Conservation (phyloP, 2,888 invertebrate genomes). For the Isotomurus palustris region DNA sequence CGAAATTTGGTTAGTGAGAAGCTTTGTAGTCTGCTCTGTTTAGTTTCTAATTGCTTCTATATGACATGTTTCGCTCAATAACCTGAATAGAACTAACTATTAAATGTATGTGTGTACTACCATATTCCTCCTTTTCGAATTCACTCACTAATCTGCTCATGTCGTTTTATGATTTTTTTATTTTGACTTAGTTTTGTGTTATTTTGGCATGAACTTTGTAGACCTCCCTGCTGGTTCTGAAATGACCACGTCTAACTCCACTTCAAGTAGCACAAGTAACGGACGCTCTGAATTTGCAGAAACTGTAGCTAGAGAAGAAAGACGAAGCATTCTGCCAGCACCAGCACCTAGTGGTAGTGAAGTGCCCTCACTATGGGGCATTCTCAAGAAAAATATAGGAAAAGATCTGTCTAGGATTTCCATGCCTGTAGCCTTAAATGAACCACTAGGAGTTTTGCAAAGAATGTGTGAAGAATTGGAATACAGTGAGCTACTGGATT, state of each 20-base stretch:
- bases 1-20: conserved; percentile 43
- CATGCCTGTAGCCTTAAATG: conserved; percentile 72
- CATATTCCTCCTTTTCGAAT: not conserved
- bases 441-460: conserved; percentile 74
- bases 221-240: conserved; percentile 27
- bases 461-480: conserved; percentile 77
- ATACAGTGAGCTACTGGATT: conserved; percentile 73
- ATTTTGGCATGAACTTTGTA: conserved; percentile 30
- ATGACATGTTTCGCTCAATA: too few relatives aligned
- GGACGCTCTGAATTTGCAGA: conserved; percentile 43
- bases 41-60: not conserved
- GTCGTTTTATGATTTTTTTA: too few relatives aligned
- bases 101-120: too few relatives aligned
- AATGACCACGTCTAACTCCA: conserved; percentile 2
- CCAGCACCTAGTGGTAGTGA: conserved; percentile 66
- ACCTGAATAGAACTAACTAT: too few relatives aligned
- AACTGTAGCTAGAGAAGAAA: conserved; percentile 49
- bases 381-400: conserved; percentile 74
- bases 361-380: conserved; percentile 73
- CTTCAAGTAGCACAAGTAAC: conserved; percentile 39
- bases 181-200: conserved; percentile 13
- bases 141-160: not conserved
- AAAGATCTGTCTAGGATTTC: conserved; percentile 80
- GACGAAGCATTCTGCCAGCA: conserved; percentile 66
- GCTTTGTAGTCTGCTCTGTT: not conserved